Percentiles rank a stretch among this genome's conserved stretches.
phyloP scores from a whole-genome alignment of 30 jellyfish, hydroid and myxozoan species.

The Aurelia sp. region DNA sequence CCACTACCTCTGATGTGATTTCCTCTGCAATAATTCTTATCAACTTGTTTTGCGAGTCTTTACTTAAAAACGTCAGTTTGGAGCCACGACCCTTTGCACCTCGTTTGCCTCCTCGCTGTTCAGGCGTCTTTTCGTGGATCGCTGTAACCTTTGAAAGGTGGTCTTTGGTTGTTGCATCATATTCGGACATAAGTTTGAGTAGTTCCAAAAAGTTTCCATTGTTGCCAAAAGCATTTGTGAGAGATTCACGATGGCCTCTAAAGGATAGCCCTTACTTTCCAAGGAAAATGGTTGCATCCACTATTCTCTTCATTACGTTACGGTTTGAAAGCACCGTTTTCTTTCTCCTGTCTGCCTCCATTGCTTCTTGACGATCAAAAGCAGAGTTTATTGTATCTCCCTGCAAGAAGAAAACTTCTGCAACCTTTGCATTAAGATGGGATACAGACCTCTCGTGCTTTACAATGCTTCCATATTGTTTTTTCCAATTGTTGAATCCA shows the following conservation, averaged over 20 bases:
- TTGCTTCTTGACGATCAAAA: constrained; percentile 44
- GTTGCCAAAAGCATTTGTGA: constrained; percentile 27
- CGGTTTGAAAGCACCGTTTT: constrained; percentile 40
- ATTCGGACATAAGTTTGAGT: constrained; percentile 53
- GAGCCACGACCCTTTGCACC: constrained; percentile 60
- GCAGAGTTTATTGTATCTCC: constrained; percentile 24
- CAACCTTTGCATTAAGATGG: constrained; percentile 71
- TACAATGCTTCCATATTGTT: constrained; percentile 67
- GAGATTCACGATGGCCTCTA: constrained; percentile 69
- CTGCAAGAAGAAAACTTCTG: constrained; percentile 60
- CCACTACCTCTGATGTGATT: constrained; percentile 42
- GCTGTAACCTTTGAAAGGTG: constrained; percentile 61
- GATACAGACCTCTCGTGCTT: constrained; percentile 65
- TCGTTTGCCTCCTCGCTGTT: constrained; percentile 60
- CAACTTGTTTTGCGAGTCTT: constrained; percentile 40
- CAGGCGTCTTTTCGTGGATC: constrained; percentile 55
- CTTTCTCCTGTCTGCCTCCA: constrained; percentile 49
- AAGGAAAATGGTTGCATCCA: constrained; percentile 43
- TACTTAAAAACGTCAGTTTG: constrained; percentile 59
- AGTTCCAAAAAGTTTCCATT: constrained; percentile 64
- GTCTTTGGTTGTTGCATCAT: constrained; percentile 56
- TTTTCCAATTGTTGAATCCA: constrained; percentile 69
- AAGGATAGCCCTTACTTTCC: constrained; percentile 66
- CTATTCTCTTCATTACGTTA: constrained; percentile 38
- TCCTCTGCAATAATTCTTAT: constrained; percentile 38